phyloP scores from a whole-genome alignment of 2,888 invertebrate genomes.

The Linnaemya vulpina region DNA sequence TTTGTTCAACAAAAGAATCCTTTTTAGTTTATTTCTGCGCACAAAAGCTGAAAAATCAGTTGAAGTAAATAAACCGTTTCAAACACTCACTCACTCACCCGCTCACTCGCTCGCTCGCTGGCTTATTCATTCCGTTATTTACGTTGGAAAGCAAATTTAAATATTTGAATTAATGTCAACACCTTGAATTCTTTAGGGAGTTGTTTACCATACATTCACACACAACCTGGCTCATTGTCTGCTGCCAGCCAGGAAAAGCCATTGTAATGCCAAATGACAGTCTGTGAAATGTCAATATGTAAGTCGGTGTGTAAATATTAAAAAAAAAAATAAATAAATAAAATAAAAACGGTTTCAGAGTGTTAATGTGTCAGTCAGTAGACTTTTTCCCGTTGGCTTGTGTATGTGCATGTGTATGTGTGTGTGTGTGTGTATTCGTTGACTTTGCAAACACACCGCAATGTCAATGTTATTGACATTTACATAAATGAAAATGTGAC shows the following conservation, averaged over 20 bases:
- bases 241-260: conserved; percentile 24
- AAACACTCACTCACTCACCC: background rate
- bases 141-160: conserved; percentile 53
- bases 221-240: conserved; percentile 14
- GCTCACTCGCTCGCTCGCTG: background rate
- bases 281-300: conserved; percentile 25
- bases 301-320: background rate
- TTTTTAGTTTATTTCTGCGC: background rate
- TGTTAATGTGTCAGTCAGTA: background rate
- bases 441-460: conserved; percentile 30
- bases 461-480: conserved; percentile 67
- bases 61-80: background rate
- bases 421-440: background rate
- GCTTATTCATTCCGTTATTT: conserved; percentile 37
- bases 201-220: background rate
- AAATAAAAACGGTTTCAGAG: background rate
- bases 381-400: background rate
- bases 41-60: conserved; percentile 19
- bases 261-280: conserved; percentile 23
- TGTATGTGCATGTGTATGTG: background rate
- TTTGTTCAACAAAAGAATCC: conserved; percentile 13
- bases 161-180: conserved; percentile 68
- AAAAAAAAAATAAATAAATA: too few species aligned
- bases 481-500: conserved; percentile 31
- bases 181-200: conserved; percentile 58